Evolutionary conservation across 2,113 vertebrate species (phyloP).

Genomic region (Pedionomus torquatus): DNA sequence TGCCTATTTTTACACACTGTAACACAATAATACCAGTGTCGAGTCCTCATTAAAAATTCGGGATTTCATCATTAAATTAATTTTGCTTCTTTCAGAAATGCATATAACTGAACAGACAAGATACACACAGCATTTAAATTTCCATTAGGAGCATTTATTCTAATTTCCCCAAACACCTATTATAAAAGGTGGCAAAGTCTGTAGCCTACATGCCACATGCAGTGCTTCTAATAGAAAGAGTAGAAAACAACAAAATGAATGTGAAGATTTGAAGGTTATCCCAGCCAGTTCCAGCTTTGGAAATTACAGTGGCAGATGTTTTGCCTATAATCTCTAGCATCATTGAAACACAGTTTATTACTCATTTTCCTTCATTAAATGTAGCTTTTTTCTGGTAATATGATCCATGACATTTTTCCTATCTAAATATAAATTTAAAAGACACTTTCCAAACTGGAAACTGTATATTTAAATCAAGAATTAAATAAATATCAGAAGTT

Average conservation of each 20-base stretch:
- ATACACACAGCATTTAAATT: conserved; percentile 1
- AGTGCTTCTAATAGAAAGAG: conserved; percentile 26
- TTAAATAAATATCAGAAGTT: not conserved
- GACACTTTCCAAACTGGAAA: not conserved
- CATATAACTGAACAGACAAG: not conserved
- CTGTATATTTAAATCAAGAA: not conserved
- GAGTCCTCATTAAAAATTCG: not conserved
- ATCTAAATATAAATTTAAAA: not conserved
- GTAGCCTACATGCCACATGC: not conserved
- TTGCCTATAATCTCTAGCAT: conserved; percentile 18
- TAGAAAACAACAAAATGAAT: conserved; percentile 23
- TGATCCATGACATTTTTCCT: not conserved
- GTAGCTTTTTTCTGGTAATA: not conserved
- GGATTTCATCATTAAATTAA: not conserved
- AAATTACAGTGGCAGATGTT: conserved; percentile 52
- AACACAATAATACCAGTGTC: accelerated
- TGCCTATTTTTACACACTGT: not conserved
- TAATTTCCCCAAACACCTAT: conserved; percentile 15
- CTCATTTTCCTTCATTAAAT: not conserved
- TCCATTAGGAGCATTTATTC: not conserved
- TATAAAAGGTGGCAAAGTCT: not conserved
- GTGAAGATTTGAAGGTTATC: conserved; percentile 35
- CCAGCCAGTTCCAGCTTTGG: not conserved
- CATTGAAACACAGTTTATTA: not conserved
- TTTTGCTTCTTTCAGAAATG: not conserved